Evolutionary conservation across 2,888 invertebrate species (phyloP).

Genomic region (Orchesella flavescens): DNA sequence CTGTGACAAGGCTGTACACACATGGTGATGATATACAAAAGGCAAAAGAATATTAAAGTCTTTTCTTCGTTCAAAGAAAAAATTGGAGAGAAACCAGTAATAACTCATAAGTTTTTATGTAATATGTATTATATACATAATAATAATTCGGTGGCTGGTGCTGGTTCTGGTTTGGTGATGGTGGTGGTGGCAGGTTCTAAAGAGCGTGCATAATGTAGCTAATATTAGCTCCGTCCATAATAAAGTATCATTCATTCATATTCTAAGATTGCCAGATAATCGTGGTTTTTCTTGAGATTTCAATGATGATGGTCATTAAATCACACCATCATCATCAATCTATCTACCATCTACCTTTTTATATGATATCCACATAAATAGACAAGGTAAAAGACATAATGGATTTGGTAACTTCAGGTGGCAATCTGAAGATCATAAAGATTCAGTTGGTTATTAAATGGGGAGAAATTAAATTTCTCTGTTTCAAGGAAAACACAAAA

Average conservation of each 20-base stretch:
- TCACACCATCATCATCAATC: slow-evolving; percentile 37
- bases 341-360: slow-evolving; percentile 31
- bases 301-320: slow-evolving; percentile 47
- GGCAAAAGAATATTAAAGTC: slow-evolving; percentile 25
- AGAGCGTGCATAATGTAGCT: slow-evolving; percentile 19
- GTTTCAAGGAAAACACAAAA: slow-evolving; percentile 44
- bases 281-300: slow-evolving; percentile 17
- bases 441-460: background rate
- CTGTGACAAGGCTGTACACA: slow-evolving; percentile 45
- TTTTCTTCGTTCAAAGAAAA: slow-evolving; percentile 12
- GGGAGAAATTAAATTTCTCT: slow-evolving; percentile 52
- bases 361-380: background rate
- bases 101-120: no score
- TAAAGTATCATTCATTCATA: background rate
- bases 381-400: slow-evolving; percentile 26
- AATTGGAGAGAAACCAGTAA: background rate
- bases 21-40: background rate
- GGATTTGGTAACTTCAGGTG: slow-evolving; percentile 44
- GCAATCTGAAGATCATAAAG: slow-evolving; percentile 29
- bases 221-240: background rate
- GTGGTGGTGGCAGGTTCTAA: slow-evolving; percentile 10
- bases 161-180: background rate
- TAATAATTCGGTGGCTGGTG: background rate
- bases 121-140: background rate
- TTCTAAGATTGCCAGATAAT: slow-evolving; percentile 41